phyloP scores from a whole-genome alignment of 2,113 vertebrate genomes.

The Poecile atricapillus region DNA sequence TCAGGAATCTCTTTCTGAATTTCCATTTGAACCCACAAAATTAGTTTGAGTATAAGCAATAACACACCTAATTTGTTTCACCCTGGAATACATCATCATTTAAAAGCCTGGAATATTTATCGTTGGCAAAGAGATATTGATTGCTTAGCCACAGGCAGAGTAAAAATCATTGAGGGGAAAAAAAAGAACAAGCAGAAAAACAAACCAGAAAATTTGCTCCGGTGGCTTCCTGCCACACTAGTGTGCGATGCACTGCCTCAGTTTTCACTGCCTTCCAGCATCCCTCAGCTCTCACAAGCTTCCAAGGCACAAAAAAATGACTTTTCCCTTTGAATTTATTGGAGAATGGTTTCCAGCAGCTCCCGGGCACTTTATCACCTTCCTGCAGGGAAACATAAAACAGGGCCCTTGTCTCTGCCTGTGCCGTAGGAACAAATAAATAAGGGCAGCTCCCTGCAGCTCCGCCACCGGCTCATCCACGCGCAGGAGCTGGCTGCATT shows the following conservation, averaged over 20 bases:
- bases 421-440: constrained; percentile 24
- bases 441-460: constrained; percentile 27
- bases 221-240: background rate
- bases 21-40: background rate
- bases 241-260: accelerated
- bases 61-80: background rate
- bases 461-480: background rate
- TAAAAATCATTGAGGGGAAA: constrained; percentile 8
- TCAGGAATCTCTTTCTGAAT: background rate
- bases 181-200: background rate
- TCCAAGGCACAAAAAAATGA: background rate
- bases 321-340: constrained; percentile 25
- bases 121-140: constrained; percentile 20
- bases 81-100: background rate
- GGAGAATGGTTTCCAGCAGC: background rate
- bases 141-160: background rate
- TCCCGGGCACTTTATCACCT: constrained; percentile 32
- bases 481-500: background rate
- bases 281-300: background rate
- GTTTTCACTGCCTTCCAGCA: background rate
- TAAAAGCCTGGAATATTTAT: background rate
- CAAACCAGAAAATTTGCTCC: background rate
- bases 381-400: constrained; percentile 44
- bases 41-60: background rate
- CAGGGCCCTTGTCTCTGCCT: background rate